These are phyloP conservation scores for Drosophila ambigua DNA, from an alignment of 1,140 invertebrate genomes.

Conservation along the genomic window DNA sequence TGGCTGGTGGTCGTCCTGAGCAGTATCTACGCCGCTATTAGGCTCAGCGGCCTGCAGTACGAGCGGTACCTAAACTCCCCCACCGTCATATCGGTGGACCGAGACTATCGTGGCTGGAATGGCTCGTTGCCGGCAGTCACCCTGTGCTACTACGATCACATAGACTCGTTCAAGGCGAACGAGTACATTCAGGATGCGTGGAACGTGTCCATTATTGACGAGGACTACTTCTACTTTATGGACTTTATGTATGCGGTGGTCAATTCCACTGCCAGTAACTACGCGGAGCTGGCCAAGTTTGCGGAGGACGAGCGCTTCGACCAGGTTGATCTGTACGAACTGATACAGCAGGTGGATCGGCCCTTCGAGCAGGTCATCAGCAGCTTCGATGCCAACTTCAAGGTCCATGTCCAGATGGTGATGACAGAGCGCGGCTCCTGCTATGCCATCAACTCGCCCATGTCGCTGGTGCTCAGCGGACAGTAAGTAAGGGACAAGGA, in stretches of 20 bases:
- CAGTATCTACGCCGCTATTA: slow-evolving; percentile 52
- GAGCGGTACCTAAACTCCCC: slow-evolving; percentile 85
- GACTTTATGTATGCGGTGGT: slow-evolving; percentile 84
- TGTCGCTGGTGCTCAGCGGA: slow-evolving; percentile 67
- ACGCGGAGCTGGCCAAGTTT: slow-evolving; percentile 83
- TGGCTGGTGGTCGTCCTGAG: slow-evolving; percentile 59
- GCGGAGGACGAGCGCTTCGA: slow-evolving; percentile 83
- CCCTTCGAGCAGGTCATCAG: slow-evolving; percentile 84
- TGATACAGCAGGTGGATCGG: slow-evolving; percentile 82
- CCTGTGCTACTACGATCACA: slow-evolving; percentile 84
- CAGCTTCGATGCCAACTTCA: slow-evolving; percentile 79
- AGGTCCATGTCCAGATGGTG: slow-evolving; percentile 84
- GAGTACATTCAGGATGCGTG: slow-evolving; percentile 75
- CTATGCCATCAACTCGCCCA: slow-evolving; percentile 87
- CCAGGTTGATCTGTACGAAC: slow-evolving; percentile 74
- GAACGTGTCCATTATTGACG: slow-evolving; percentile 76
- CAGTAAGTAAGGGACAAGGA: slow-evolving; percentile 45
- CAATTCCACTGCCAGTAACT: slow-evolving; percentile 79
- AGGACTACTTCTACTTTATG: slow-evolving; percentile 82
- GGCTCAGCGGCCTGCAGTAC: slow-evolving; percentile 63
- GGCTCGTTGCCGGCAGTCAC: slow-evolving; percentile 87
- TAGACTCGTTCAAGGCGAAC: slow-evolving; percentile 79
- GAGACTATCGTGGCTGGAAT: slow-evolving; percentile 88
- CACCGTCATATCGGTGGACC: slow-evolving; percentile 88
- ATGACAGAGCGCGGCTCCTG: slow-evolving; percentile 88